Conservation (phyloP, 2,888 invertebrate genomes). For the Automeris io region DNA sequence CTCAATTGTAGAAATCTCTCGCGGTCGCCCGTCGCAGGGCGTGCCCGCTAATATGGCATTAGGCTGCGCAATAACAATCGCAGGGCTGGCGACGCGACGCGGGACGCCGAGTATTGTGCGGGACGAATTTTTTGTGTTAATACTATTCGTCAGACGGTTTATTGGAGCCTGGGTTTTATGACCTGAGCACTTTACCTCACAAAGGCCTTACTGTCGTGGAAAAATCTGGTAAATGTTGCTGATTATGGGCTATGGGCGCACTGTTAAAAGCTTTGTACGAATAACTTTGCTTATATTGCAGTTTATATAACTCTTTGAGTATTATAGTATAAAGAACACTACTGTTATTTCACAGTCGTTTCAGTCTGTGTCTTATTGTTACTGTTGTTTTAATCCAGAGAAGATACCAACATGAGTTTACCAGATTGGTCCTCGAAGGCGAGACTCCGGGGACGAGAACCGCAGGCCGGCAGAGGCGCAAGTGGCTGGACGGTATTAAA, state of each 20-base stretch:
- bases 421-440: no score
- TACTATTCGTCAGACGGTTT: conserved; percentile 6
- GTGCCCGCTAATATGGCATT: conserved; percentile 19
- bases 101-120: no score
- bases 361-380: no score
- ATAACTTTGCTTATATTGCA: not conserved
- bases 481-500: no score
- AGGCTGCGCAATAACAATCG: conserved; percentile 33
- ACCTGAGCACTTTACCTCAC: conserved; percentile 6
- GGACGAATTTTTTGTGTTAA: conserved; percentile 17
- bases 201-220: conserved; percentile 8
- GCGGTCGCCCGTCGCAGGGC: not conserved
- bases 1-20: no score
- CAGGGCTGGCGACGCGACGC: conserved; percentile 23
- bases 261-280: not conserved
- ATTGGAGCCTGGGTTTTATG: conserved; percentile 3
- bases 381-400: no score
- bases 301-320: no score
- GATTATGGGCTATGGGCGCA: not conserved
- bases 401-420: no score
- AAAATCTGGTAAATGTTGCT: not conserved
- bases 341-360: no score
- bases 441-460: no score
- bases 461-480: no score
- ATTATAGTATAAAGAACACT: no score